Percentiles rank a stretch among this genome's conserved stretches.
Conservation (phyloP, 2,113 vertebrate species). For the Ivindomyrus marchei region DNA sequence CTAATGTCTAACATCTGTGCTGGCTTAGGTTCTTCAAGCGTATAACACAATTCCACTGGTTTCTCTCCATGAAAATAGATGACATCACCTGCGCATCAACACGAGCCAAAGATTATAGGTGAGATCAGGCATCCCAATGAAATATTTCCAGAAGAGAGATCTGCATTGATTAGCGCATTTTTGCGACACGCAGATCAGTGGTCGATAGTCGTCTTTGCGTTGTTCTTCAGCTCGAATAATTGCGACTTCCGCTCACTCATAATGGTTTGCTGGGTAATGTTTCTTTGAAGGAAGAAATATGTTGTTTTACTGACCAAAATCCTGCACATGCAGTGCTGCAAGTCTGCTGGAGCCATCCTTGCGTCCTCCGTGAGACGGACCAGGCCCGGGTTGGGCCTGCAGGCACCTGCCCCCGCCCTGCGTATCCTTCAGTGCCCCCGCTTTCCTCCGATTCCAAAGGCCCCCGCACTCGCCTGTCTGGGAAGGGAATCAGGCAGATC, state of each 20-base stretch:
- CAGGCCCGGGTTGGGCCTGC: not conserved
- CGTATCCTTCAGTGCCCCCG: not conserved
- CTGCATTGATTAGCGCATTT: not conserved
- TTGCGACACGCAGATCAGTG: too few relatives aligned
- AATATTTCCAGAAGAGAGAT: not conserved
- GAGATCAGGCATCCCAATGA: not conserved
- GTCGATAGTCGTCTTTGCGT: not conserved
- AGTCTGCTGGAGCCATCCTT: not conserved
- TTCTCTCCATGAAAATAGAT: constrained; percentile 7
- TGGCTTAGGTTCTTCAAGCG: not conserved
- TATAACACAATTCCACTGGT: not conserved
- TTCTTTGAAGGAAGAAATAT: not conserved
- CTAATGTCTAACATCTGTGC: constrained; percentile 15
- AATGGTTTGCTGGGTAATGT: not conserved
- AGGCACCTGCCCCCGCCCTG: not conserved
- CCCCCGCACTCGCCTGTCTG: not conserved
- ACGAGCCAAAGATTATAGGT: not conserved
- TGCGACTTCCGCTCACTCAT: not conserved
- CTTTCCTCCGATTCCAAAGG: not conserved
- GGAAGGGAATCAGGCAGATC: not conserved
- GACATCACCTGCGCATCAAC: not conserved
- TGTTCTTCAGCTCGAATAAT: not conserved
- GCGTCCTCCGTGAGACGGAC: not conserved
- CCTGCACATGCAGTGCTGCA: not conserved
- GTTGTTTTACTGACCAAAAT: not conserved